A percentile compares a stretch with the other conserved stretches of the same genome.
phyloP scores from a whole-genome alignment of 2,113 vertebrate genomes.

The Eublepharis macularius region DNA sequence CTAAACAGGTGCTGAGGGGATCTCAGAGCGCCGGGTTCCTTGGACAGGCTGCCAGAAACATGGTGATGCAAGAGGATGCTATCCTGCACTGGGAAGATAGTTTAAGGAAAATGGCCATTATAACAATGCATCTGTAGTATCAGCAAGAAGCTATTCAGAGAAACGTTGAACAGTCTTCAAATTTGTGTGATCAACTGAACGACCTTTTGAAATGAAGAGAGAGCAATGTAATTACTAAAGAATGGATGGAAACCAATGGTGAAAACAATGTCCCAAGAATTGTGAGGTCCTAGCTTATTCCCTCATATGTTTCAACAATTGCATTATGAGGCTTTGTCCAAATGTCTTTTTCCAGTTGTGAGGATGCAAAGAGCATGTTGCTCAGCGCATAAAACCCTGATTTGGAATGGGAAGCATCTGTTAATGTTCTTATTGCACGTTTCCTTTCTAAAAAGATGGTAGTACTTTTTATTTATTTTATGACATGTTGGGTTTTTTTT shows the following conservation, averaged over 20 bases:
- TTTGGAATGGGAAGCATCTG: background rate
- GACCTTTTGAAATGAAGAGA: slow-evolving; percentile 87
- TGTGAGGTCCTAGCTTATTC: rapidly evolving
- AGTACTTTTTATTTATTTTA: background rate
- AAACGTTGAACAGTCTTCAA: slow-evolving; percentile 92
- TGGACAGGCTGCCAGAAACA: slow-evolving; percentile 94
- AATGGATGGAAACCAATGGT: slow-evolving; percentile 7
- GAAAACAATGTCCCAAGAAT: background rate
- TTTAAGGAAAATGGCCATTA: slow-evolving; percentile 98
- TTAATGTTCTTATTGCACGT: background rate
- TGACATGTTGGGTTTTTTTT: background rate
- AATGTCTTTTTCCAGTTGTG: background rate
- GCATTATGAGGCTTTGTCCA: background rate
- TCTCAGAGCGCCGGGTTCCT: slow-evolving; percentile 98
- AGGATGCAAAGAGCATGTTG: background rate
- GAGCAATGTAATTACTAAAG: rapidly evolving
- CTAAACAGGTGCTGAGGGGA: slow-evolving; percentile 93
- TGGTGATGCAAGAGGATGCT: slow-evolving; percentile 97
- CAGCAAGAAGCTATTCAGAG: slow-evolving; percentile 93
- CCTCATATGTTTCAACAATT: background rate
- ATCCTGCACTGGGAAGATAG: slow-evolving; percentile 97
- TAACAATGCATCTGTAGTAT: slow-evolving; percentile 98
- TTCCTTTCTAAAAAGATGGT: background rate
- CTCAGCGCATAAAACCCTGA: background rate
- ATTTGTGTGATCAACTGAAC: slow-evolving; percentile 91